These are phyloP conservation scores for Balearica regulorum DNA, from an alignment of 2,797 vertebrate species.

Conservation along the genomic window DNA sequence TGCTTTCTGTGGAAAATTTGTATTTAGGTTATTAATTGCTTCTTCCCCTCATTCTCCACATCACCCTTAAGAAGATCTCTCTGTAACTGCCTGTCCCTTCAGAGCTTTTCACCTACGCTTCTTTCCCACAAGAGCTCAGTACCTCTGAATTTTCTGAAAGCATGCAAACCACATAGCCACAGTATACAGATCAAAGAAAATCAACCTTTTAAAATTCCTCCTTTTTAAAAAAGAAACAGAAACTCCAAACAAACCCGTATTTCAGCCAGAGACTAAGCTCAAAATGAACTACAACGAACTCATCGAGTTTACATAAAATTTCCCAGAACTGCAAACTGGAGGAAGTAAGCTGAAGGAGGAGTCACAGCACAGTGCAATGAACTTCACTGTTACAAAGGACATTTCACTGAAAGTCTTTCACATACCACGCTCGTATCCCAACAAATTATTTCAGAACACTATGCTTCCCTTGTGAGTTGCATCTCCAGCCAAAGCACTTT, in stretches of 20 bases:
- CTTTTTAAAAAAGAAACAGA: background rate
- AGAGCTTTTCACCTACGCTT: background rate
- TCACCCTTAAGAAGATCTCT: too few species aligned
- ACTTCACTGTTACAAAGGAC: too few species aligned
- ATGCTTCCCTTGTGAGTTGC: background rate
- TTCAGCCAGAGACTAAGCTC: background rate
- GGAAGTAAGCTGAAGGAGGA: background rate
- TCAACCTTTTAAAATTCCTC: background rate
- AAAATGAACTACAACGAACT: background rate
- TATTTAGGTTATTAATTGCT: background rate
- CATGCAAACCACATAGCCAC: background rate
- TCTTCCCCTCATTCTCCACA: background rate
- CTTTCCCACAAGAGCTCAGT: background rate
- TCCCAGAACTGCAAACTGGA: background rate
- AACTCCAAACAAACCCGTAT: background rate
- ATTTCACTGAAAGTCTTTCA: background rate
- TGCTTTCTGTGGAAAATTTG: background rate
- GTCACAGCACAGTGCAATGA: background rate
- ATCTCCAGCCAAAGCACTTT: too few species aligned
- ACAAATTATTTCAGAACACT: background rate
- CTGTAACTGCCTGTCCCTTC: background rate
- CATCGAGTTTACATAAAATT: fast-evolving
- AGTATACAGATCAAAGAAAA: too few species aligned
- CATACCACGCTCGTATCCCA: background rate
- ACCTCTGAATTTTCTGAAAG: background rate